phyloP scores from a whole-genome alignment of 2,888 invertebrate genomes.

The Eupithecia tripunctaria region DNA sequence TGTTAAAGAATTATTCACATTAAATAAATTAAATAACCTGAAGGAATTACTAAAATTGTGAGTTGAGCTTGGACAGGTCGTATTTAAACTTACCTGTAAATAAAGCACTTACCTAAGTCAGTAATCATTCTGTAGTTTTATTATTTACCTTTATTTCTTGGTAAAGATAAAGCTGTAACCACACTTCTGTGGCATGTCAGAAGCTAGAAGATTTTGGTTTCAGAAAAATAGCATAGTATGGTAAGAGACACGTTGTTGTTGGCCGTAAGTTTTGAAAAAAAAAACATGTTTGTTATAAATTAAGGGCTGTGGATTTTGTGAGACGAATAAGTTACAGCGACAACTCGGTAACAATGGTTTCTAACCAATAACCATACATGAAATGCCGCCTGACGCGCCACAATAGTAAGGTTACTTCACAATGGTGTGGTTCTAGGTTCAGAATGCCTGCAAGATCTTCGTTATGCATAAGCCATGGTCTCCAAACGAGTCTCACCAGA shows the following conservation, averaged over 20 bases:
- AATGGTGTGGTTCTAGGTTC: neutral
- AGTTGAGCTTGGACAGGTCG: neutral
- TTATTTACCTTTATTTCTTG: neutral
- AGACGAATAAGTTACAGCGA: too few species aligned
- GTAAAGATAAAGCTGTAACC: neutral
- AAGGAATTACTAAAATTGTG: conserved; percentile 4
- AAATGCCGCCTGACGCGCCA: too few species aligned
- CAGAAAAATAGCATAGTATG: neutral
- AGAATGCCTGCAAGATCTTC: too few species aligned
- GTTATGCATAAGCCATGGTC: too few species aligned
- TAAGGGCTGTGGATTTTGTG: too few species aligned
- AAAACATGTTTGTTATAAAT: too few species aligned
- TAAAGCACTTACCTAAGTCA: conserved; percentile 37
- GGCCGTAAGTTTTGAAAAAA: too few species aligned
- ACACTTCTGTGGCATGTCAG: neutral
- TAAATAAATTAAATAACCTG: neutral
- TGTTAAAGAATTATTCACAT: conserved; percentile 1
- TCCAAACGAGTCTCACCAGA: too few species aligned
- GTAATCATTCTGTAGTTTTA: conserved; percentile 2
- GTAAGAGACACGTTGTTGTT: neutral
- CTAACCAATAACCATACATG: neutral
- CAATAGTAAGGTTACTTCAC: neutral
- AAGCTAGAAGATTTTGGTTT: too few species aligned
- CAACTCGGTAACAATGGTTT: neutral
- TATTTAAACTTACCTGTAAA: conserved; percentile 42